phyloP scores from a whole-genome alignment of 2,888 invertebrate genomes.

The Caenorhabditis afra region DNA sequence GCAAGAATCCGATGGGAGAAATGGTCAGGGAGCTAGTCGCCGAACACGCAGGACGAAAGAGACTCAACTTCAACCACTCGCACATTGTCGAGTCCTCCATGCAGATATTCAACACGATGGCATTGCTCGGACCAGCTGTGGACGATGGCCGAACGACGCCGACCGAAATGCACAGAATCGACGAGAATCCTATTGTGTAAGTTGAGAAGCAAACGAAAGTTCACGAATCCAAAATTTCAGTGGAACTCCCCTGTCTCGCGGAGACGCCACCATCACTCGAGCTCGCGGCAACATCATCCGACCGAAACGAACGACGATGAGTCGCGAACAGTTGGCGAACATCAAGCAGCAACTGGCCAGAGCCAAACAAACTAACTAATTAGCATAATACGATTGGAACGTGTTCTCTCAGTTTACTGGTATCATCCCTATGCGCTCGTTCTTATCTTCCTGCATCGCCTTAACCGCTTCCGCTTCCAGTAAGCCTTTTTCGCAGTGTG shows the following conservation, averaged over 20 bases:
- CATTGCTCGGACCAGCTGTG: conserved; percentile 2
- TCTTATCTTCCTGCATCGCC: neutral
- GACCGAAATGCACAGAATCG: conserved; percentile 10
- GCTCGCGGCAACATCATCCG: conserved; percentile 49
- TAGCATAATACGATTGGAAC: conserved; percentile 6
- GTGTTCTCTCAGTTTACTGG: conserved; percentile 6
- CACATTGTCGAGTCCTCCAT: conserved; percentile 32
- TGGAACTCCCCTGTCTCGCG: conserved; percentile 37
- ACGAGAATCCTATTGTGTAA: conserved; percentile 29
- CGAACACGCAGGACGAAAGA: neutral
- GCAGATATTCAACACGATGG: conserved; percentile 11
- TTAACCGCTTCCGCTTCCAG: too few species aligned
- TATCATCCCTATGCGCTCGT: neutral
- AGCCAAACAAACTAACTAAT: conserved; percentile 22
- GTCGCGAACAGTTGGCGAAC: conserved; percentile 34
- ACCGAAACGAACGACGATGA: conserved; percentile 34
- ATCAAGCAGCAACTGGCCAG: conserved; percentile 24
- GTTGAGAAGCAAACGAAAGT: neutral
- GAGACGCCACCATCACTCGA: conserved; percentile 38
- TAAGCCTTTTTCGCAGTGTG: too few species aligned
- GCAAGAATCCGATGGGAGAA: conserved; percentile 35
- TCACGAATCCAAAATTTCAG: conserved; percentile 22
- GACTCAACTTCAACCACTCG: conserved; percentile 8
- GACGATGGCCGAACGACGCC: conserved; percentile 17
- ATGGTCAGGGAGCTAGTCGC: conserved; percentile 28